Percentiles rank a stretch among this genome's conserved stretches.
Evolutionary conservation across 2,797 vertebrate genomes (phyloP).

Genomic region (Ctenopoma kingsleyae): DNA sequence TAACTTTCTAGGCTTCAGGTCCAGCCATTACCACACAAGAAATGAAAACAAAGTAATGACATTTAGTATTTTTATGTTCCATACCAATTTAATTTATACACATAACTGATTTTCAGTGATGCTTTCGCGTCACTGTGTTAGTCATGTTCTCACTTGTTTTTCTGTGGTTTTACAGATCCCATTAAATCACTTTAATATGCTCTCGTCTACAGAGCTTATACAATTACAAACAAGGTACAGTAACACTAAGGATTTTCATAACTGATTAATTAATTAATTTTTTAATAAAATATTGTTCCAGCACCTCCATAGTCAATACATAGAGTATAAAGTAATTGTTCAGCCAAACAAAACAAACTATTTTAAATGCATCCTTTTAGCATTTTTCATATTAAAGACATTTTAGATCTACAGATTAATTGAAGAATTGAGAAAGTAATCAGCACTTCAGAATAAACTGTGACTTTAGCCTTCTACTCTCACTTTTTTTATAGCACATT

Average conservation of each 20-base stretch:
- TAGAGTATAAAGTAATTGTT: no score
- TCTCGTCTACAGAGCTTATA: neutral
- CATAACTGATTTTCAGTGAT: neutral
- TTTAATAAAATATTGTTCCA: neutral
- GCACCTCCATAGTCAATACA: no score
- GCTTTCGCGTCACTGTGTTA: neutral
- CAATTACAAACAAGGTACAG: neutral
- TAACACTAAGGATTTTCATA: no score
- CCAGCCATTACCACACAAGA: neutral
- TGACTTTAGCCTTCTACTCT: no score
- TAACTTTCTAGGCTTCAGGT: neutral
- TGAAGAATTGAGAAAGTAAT: no score
- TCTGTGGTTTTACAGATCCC: neutral
- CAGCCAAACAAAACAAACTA: no score
- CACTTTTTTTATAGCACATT: neutral
- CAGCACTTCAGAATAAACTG: no score
- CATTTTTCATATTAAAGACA: no score
- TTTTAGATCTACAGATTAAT: no score
- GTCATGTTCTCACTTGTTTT: neutral
- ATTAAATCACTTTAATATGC: neutral
- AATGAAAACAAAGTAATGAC: no score
- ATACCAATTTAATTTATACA: neutral
- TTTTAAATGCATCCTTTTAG: no score
- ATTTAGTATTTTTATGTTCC: neutral
- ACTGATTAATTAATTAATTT: no score